A percentile compares a stretch with the other conserved stretches of the same genome.
These are phyloP conservation scores for Ichneumon xanthorius DNA, from an alignment of 2,888 invertebrate genomes.

Conservation along the genomic window DNA sequence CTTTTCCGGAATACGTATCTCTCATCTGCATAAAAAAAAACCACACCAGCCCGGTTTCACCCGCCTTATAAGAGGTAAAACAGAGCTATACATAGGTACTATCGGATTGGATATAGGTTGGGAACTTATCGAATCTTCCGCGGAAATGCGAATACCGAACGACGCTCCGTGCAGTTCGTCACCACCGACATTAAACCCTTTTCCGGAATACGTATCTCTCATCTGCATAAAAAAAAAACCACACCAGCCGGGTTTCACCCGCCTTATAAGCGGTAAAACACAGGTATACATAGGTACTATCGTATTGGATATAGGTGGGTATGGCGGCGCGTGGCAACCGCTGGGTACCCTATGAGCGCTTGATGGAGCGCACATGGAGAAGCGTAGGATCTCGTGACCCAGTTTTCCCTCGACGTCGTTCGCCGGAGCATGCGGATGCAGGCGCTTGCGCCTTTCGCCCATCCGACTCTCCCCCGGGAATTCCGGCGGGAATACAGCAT, in stretches of 20 bases:
- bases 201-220: too few relatives aligned
- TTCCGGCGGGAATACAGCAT: conserved; percentile 76
- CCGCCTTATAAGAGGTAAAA: too few relatives aligned
- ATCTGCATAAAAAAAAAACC: background rate
- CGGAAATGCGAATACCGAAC: too few relatives aligned
- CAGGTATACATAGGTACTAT: conserved; percentile 11
- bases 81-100: background rate
- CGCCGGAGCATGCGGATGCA: conserved; percentile 45
- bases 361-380: conserved; percentile 30
- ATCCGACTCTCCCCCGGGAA: conserved; percentile 72
- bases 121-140: too few relatives aligned
- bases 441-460: conserved; percentile 43
- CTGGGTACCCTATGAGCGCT: conserved; percentile 29
- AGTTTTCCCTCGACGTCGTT: conserved; percentile 71
- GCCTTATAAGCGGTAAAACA: background rate
- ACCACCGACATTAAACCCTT: too few relatives aligned
- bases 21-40: background rate
- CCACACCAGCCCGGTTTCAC: too few relatives aligned
- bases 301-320: conserved; percentile 42
- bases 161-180: too few relatives aligned
- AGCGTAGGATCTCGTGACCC: conserved; percentile 72
- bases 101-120: conserved; percentile 12
- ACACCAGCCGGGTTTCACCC: background rate
- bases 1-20: too few relatives aligned
- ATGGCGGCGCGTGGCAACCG: conserved; percentile 67